Evolutionary conservation across 2,888 invertebrate genomes (phyloP), one percentile per base, ranked within the genome.

Genomic region (Ptilodon capucinus): DNA sequence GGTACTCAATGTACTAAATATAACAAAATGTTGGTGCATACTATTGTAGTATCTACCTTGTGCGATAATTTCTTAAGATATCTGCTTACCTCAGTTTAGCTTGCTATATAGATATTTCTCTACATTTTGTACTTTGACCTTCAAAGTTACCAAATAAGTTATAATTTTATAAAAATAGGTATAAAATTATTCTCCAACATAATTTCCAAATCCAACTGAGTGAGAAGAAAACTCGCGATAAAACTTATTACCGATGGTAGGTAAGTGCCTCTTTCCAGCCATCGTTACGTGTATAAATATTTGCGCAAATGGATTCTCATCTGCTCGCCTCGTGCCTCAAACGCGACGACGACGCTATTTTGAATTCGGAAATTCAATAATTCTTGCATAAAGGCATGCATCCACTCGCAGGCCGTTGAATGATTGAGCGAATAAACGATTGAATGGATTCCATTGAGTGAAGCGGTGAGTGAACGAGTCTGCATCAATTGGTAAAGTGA

Each of bases 301-400:
- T 74, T 74, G 65, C 67, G 55, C 72, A 79, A 78, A 76, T 76
- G 73, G 74, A 79, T 74, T 79, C 78, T 74, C 76, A 78, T 76
- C 68, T 60, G 62, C 60, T 53, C 60, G 55, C 55, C 51, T 60
- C 64, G 54, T 51, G 54, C 68, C 64, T 63, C 19, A n/a, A 19
- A 6, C 25, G 32, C n/a, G 32, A 13, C 32, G 6, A 8, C 40
- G 60, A 57, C 64, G 71, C 69, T 74, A 74, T 74, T 28, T 76
- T 67, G 73, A 55, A 79, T 79, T 75, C 63, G 73, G 73, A 79
- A 83, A 83, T 80, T 82, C 81, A 83, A 84, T 84, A 84, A 80
- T 79, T 81, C 74, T n/a, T 79, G 81, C 81, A 81, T 83, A 81
- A 81, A 82, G 78, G 70, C 73, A 63, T 82, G 83, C 82, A 82